phyloP scores from a whole-genome alignment of 2,113 vertebrate species.

The Chrysochloris asiatica region DNA sequence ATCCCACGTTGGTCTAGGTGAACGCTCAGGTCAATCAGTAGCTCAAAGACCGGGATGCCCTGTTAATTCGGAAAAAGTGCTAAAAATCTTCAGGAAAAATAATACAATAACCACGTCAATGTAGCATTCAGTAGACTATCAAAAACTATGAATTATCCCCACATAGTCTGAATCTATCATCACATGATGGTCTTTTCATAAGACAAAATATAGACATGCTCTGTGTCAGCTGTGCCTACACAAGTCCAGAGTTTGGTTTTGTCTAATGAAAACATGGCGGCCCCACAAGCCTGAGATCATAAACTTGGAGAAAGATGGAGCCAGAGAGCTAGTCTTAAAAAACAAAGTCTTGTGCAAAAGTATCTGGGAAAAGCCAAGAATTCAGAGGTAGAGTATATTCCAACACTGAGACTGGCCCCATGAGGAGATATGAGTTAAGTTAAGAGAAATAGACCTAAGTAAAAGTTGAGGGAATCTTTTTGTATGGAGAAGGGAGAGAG shows the following conservation, averaged over 20 bases:
- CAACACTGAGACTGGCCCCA: neutral
- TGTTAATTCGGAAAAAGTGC: neutral
- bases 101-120: neutral
- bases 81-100: neutral
- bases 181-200: neutral
- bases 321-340: neutral
- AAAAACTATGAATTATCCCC: neutral
- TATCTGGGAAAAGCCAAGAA: neutral
- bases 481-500: neutral
- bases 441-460: neutral
- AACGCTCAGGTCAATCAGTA: neutral
- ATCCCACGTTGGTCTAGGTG: neutral
- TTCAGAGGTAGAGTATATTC: neutral
- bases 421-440: neutral
- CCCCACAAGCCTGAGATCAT: neutral
- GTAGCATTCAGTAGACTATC: neutral
- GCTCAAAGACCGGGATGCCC: neutral
- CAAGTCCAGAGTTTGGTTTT: neutral
- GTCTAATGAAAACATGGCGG: neutral
- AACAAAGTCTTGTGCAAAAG: neutral
- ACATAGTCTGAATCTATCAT: neutral
- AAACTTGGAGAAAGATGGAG: neutral
- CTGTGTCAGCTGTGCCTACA: neutral
- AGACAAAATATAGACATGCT: neutral
- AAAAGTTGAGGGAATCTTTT: neutral